Percentiles rank a stretch among this genome's conserved stretches.
phyloP scores from a whole-genome alignment of 2,113 vertebrate genomes.

The Syrmaticus mikado region DNA sequence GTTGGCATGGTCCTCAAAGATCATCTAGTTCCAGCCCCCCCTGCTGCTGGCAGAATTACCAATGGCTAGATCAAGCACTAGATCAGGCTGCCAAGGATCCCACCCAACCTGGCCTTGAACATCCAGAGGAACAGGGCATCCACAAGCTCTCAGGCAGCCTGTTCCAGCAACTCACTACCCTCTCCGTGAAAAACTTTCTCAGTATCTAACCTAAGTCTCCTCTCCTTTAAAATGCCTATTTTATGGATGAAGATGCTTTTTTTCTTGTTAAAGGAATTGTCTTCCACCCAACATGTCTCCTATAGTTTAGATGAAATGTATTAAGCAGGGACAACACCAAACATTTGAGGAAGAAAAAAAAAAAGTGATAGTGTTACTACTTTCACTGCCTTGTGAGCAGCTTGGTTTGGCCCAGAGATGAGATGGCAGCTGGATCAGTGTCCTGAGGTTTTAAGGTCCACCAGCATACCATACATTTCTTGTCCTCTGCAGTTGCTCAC shows the following conservation, averaged over 20 bases:
- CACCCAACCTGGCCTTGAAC: no score
- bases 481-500: background rate
- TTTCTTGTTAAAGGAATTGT: background rate
- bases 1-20: no score
- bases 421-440: accelerated
- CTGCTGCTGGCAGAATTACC: no score
- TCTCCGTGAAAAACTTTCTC: no score
- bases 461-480: background rate
- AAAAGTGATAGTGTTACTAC: background rate
- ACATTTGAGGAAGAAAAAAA: background rate
- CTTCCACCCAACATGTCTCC: background rate
- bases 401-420: background rate
- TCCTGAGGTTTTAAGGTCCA: background rate
- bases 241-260: background rate
- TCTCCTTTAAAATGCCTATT: background rate
- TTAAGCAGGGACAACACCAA: background rate
- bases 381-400: background rate
- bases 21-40: no score
- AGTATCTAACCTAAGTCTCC: no score
- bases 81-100: no score
- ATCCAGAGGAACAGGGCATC: no score
- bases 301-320: background rate
- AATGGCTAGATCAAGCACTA: no score
- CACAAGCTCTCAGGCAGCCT: no score
- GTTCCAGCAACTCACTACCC: no score